phyloP scores from a whole-genome alignment of 1,140 invertebrate species.

The Brachionus paranguensis region DNA sequence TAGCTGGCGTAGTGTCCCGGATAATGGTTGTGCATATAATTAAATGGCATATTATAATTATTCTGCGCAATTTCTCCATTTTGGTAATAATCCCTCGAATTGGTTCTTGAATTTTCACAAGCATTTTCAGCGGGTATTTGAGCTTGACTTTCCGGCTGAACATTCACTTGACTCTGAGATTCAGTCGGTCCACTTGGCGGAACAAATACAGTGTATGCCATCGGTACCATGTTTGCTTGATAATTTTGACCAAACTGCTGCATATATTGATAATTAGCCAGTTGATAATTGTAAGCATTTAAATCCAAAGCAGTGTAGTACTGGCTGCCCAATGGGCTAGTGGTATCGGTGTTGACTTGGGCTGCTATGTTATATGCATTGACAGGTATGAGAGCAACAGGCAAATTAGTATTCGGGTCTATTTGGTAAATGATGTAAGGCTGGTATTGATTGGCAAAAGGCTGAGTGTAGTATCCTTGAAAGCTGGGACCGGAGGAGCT shows the following conservation, averaged over 20 bases:
- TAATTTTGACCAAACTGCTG: neutral
- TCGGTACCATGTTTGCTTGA: neutral
- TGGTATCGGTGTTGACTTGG: neutral
- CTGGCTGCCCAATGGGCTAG: neutral
- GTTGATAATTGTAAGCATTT: neutral
- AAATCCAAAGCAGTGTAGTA: neutral
- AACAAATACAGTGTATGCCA: neutral
- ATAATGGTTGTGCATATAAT: neutral
- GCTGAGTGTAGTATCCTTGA: neutral
- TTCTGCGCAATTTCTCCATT: neutral
- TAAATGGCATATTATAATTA: neutral
- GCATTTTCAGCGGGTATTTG: neutral
- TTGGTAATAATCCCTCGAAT: neutral
- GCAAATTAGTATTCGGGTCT: neutral
- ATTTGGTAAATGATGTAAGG: neutral
- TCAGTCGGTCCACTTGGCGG: neutral
- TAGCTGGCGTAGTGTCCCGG: neutral
- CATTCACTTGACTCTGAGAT: neutral
- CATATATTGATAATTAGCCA: neutral
- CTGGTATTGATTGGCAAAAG: neutral
- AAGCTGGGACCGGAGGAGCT: neutral
- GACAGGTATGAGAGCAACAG: neutral
- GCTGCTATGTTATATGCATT: neutral
- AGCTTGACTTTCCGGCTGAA: neutral
- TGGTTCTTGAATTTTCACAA: neutral